These are phyloP conservation scores for Datnioides undecimradiatus DNA, from an alignment of 2,113 vertebrate species.

Conservation along the genomic window DNA sequence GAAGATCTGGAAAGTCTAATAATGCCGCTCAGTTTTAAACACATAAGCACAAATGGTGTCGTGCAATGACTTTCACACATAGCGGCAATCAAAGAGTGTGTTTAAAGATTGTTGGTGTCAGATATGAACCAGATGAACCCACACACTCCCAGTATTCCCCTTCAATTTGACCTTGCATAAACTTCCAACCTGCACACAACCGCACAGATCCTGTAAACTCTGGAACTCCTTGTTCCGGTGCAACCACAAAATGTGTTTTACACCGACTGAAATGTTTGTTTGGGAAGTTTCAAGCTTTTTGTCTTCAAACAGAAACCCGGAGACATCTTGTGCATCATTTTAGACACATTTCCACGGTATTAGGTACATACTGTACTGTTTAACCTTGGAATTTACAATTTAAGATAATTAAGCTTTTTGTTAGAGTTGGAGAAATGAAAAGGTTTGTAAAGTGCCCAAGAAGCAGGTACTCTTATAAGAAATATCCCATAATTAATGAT, in stretches of 20 bases:
- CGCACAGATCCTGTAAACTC: neutral
- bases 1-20: no score
- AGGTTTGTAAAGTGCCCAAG: neutral
- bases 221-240: neutral
- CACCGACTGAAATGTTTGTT: constrained; percentile 11
- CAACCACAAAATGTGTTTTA: neutral
- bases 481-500: no score
- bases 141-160: neutral
- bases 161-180: neutral
- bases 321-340: neutral
- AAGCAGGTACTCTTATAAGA: neutral
- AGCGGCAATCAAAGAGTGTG: neutral
- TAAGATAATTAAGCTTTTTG: neutral
- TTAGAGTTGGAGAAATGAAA: neutral
- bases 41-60: neutral
- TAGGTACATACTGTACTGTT: neutral
- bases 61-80: neutral
- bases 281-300: constrained; percentile 1
- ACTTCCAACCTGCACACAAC: neutral
- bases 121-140: neutral
- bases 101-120: neutral
- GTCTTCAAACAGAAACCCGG: constrained; percentile 11
- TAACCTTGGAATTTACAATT: neutral
- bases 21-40: neutral
- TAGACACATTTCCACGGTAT: neutral